phyloP scores from a whole-genome alignment of 1,140 invertebrate genomes.

The Campoletis sonorensis region DNA sequence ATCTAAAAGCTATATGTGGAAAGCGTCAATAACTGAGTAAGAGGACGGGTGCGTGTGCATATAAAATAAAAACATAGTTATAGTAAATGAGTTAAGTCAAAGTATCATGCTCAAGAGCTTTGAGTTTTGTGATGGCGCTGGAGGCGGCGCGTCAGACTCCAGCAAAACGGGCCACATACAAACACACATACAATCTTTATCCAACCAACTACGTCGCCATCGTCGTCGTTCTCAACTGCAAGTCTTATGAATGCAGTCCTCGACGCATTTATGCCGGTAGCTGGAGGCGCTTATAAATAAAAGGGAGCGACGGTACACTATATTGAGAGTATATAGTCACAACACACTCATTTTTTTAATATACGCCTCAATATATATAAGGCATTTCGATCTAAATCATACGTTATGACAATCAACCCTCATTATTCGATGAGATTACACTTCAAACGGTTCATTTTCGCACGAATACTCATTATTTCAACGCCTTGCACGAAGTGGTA shows the following conservation, averaged over 20 bases:
- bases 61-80: slow-evolving; percentile 11
- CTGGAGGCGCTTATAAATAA: slow-evolving; percentile 73
- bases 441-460: too few species aligned
- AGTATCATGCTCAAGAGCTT: slow-evolving; percentile 16
- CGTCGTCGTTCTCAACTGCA: slow-evolving; percentile 47
- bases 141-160: slow-evolving; percentile 54
- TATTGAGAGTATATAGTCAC: slow-evolving; percentile 12
- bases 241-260: slow-evolving; percentile 72
- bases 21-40: slow-evolving; percentile 7
- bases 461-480: too few species aligned
- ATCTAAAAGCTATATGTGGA: slow-evolving; percentile 17
- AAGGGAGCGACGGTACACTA: slow-evolving; percentile 51
- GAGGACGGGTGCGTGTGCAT: slow-evolving; percentile 7
- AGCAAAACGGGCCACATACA: not conserved
- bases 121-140: slow-evolving; percentile 38
- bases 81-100: slow-evolving; percentile 2
- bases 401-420: too few species aligned
- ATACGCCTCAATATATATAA: not conserved
- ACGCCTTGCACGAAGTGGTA: too few species aligned
- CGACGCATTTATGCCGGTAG: slow-evolving; percentile 70
- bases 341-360: slow-evolving; percentile 3
- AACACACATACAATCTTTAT: too few species aligned
- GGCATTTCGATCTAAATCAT: not conserved
- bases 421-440: too few species aligned
- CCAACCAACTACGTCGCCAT: slow-evolving; percentile 37